Evolutionary conservation across 2,888 invertebrate species (phyloP).

Genomic region (Protodeltote pygarga): DNA sequence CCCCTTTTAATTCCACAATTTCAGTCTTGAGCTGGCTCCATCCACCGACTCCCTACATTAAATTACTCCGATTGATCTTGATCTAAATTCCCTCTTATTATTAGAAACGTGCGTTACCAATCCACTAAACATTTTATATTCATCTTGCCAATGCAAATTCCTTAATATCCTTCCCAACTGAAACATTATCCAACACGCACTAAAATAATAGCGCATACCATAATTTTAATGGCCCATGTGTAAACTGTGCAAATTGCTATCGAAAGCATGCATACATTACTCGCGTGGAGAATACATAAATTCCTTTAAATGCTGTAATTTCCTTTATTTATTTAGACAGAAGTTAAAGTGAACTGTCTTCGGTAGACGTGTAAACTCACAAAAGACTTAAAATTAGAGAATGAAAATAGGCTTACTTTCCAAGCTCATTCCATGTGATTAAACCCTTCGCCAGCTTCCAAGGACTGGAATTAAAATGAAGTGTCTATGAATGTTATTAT

Average conservation of each 20-base stretch:
- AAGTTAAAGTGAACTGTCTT: constrained; percentile 45
- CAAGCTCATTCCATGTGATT: constrained; percentile 55
- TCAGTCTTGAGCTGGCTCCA: no score
- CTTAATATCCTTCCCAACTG: neutral
- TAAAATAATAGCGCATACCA: constrained; percentile 1
- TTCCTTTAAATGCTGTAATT: constrained; percentile 40
- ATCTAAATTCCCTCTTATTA: no score
- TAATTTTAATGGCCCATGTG: constrained; percentile 6
- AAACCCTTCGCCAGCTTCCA: constrained; percentile 53
- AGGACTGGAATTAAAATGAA: constrained; percentile 58
- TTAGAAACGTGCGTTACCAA: no score
- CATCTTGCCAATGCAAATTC: no score
- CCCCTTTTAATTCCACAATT: no score
- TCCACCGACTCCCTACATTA: no score
- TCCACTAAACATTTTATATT: neutral
- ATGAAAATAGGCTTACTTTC: constrained; percentile 61
- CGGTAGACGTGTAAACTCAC: constrained; percentile 48
- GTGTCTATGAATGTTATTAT: constrained; percentile 56
- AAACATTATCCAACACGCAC: constrained; percentile 1
- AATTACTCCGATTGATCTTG: no score
- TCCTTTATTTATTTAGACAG: constrained; percentile 48
- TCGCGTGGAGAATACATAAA: constrained; percentile 22
- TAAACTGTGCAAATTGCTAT: constrained; percentile 12
- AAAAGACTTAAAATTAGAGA: constrained; percentile 57
- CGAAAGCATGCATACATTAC: constrained; percentile 10